A percentile compares a stretch with the other conserved stretches of the same genome.
These are phyloP conservation scores for Phlogophora meticulosa DNA, from an alignment of 2,888 invertebrate genomes.

Conservation along the genomic window DNA sequence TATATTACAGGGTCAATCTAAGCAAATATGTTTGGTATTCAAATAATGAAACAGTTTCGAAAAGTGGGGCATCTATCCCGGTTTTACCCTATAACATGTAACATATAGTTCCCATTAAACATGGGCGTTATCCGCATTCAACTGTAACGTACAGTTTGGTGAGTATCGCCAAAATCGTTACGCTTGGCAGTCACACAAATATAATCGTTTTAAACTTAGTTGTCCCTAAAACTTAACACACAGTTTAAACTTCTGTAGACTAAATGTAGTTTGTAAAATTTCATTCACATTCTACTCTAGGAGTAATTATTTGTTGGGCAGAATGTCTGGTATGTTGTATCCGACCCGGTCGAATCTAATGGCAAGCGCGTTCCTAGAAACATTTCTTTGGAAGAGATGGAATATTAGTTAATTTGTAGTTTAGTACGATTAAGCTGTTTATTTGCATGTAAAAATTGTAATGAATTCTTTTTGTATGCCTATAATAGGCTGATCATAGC, in stretches of 20 bases:
- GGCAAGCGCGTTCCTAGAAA: conserved; percentile 21
- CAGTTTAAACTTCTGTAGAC: conserved; percentile 47
- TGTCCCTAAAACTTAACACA: conserved; percentile 33
- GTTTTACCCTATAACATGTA: no score
- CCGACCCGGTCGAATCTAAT: conserved; percentile 21
- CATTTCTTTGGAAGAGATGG: conserved; percentile 12
- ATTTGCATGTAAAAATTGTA: no score
- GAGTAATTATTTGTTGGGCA: conserved; percentile 46
- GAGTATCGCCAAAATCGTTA: conserved; percentile 37
- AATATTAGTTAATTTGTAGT: conserved; percentile 4
- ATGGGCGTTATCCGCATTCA: conserved; percentile 14
- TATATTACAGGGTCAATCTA: no score
- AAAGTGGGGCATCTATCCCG: no score
- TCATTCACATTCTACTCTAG: conserved; percentile 42
- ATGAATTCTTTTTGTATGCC: no score
- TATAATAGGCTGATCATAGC: no score
- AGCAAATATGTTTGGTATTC: no score
- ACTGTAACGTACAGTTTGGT: conserved; percentile 20
- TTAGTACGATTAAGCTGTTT: no score
- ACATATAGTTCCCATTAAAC: no score
- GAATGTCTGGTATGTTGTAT: conserved; percentile 37
- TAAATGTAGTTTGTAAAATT: conserved; percentile 29
- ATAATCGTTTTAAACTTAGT: conserved; percentile 48
- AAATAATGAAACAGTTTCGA: no score
- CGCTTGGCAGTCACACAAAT: conserved; percentile 41